A percentile compares a stretch with the other conserved stretches of the same genome.
Conservation (phyloP, 2,888 invertebrate genomes). For the Metopia argyrocephala region DNA sequence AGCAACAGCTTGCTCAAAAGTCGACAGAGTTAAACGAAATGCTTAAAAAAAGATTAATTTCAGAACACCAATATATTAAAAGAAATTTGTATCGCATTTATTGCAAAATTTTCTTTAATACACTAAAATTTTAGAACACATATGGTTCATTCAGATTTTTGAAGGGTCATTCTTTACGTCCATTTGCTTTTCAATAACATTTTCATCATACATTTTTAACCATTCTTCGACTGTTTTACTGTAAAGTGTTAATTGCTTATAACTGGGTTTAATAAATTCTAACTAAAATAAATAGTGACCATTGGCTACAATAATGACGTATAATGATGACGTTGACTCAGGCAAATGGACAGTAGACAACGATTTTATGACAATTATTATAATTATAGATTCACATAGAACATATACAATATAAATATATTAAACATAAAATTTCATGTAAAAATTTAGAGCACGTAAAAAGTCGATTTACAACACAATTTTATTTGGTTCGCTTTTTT, state of each 20-base stretch:
- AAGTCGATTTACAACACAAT: too few relatives aligned
- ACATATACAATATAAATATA: not conserved
- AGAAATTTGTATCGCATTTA: too few relatives aligned
- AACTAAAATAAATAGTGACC: constrained; percentile 28
- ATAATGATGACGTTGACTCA: constrained; percentile 39
- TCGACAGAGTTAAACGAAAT: too few relatives aligned
- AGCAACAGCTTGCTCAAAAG: too few relatives aligned
- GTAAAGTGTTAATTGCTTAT: constrained; percentile 46
- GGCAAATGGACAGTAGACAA: constrained; percentile 34
- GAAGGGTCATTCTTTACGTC: not conserved
- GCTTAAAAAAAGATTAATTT: too few relatives aligned
- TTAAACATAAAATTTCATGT: too few relatives aligned
- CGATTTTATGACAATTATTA: not conserved
- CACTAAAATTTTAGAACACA: not conserved
- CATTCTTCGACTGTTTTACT: not conserved
- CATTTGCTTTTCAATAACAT: not conserved
- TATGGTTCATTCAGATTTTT: not conserved
- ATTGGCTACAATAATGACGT: constrained; percentile 26
- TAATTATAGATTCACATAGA: not conserved
- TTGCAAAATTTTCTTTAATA: too few relatives aligned
- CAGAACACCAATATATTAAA: too few relatives aligned
- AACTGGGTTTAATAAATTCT: constrained; percentile 29
- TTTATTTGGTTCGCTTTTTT: too few relatives aligned
- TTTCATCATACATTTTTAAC: constrained; percentile 1
- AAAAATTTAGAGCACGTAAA: too few relatives aligned